Conservation (phyloP, 2,797 vertebrate genomes). For the Falco naumanni region DNA sequence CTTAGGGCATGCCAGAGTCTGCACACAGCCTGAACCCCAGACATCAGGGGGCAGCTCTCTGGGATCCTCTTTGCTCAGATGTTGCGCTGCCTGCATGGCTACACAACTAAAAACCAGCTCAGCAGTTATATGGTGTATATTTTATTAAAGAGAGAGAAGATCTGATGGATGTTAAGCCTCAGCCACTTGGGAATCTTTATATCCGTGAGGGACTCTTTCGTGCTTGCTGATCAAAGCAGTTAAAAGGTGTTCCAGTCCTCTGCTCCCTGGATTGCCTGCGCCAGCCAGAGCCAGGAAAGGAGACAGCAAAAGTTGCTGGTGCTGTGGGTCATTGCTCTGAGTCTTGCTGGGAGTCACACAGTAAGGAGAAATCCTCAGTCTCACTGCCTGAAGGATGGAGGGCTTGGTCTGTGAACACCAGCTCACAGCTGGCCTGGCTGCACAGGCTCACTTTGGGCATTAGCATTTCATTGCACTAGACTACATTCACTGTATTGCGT, state of each 20-base stretch:
- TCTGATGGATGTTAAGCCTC: not conserved
- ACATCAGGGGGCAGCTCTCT: not conserved
- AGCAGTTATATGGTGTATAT: not conserved
- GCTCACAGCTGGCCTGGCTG: not conserved
- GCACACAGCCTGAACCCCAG: not conserved
- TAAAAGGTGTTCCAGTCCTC: not conserved
- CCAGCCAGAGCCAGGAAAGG: not conserved
- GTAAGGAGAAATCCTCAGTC: not conserved
- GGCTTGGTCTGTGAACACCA: not conserved
- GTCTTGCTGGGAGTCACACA: not conserved
- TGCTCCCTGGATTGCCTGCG: not conserved
- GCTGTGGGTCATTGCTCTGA: not conserved
- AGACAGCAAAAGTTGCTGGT: not conserved
- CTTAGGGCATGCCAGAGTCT: not conserved
- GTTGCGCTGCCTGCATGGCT: not conserved
- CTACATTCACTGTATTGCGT: not conserved
- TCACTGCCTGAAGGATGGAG: not conserved
- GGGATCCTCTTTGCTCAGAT: not conserved
- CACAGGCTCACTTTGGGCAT: not conserved
- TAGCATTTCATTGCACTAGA: rapidly evolving
- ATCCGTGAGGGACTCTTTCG: not conserved
- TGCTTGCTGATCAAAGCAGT: not conserved
- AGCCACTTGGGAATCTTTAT: not conserved
- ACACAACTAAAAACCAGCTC: not conserved
- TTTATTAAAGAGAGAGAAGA: not conserved